A percentile compares a stretch with the other conserved stretches of the same genome.
Evolutionary conservation across 2,888 invertebrate species (phyloP).

Genomic region (Aporophyla lueneburgensis): DNA sequence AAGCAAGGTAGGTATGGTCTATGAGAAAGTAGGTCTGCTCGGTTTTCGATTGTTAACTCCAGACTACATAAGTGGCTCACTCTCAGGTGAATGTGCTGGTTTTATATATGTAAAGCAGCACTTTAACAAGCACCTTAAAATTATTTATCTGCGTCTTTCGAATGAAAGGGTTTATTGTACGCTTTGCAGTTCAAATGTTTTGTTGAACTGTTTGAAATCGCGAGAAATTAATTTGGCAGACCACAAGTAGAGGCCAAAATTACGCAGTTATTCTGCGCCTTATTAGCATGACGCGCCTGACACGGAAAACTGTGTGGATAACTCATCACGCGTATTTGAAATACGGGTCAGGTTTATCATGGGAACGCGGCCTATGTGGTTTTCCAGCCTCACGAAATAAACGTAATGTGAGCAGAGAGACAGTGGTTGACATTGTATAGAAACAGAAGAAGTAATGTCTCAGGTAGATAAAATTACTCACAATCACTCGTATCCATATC

Average conservation of each 20-base stretch:
- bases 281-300: neutral
- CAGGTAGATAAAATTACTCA: slow-evolving; percentile 46
- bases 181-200: neutral
- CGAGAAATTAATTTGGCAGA: neutral
- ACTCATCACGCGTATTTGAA: neutral
- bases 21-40: neutral
- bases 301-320: neutral
- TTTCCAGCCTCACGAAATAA: slow-evolving; percentile 7
- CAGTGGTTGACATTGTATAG: slow-evolving; percentile 28
- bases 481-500: slow-evolving; percentile 42
- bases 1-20: slow-evolving; percentile 23
- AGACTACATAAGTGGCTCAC: too few relatives aligned
- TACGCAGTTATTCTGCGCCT: neutral
- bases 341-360: neutral
- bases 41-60: neutral
- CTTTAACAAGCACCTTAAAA: neutral
- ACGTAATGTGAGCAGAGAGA: slow-evolving; percentile 20
- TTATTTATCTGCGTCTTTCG: neutral
- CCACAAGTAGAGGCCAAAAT: neutral
- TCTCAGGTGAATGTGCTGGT: neutral
- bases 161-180: neutral
- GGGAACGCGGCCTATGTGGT: neutral
- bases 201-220: slow-evolving; percentile 1
- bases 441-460: slow-evolving; percentile 29
- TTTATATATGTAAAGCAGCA: neutral